Base-by-base conservation (phyloP, 2,797 vertebrate species). In the Cyclopterus lumpus region DNA sequence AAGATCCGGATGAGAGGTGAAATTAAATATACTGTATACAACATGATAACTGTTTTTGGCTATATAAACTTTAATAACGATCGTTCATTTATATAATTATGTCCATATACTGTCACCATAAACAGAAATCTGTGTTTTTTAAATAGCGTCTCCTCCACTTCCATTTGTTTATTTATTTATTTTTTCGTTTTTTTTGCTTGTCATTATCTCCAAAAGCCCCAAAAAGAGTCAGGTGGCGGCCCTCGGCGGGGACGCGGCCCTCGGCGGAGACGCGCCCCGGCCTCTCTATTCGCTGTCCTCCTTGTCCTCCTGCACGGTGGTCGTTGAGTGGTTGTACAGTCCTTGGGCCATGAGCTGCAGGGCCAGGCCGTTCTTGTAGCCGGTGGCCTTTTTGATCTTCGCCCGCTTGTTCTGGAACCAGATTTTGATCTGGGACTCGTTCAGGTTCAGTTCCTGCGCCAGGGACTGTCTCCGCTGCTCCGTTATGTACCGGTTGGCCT, bases 361-460 rank as follows among this genome's bases (percentile, higher is more conserved):
- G 20, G 97, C 97, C 91, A 99, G 95, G 84, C 96, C 96, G 89
- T 98, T 99, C 92, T 98, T 99, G 90, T 96, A 96, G 87, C 97
- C 97, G 9, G 90, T 95, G 86, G 97, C 96, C 80, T 99, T 99
- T 95, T 99, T 98, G 87, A 99, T 98, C 91, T 99, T 99, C 83
- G 97, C 97, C 73, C 97, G 92, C 91, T 98, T 99, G 86, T 99
- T 99, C 94, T 99, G 97, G 94, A 99, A 99, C 97, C 97, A 99
- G 93, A 99, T 98, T 92, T 98, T 99, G 81, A 99, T 98, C 92
- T 99, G 97, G 48, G 97, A 98, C 92, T 98, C 97, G 91, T 99
- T 99, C 84, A 99, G 97, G 92, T 95, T 96, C 81, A 99, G 97
- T 94, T 99, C 97, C 90, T 97, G 96, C 71, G 97, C 97, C 93